A percentile compares a stretch with the other conserved stretches of the same genome.
These are phyloP conservation scores for Idaea dimidiata DNA, from an alignment of 2,888 invertebrate genomes.

Conservation along the genomic window DNA sequence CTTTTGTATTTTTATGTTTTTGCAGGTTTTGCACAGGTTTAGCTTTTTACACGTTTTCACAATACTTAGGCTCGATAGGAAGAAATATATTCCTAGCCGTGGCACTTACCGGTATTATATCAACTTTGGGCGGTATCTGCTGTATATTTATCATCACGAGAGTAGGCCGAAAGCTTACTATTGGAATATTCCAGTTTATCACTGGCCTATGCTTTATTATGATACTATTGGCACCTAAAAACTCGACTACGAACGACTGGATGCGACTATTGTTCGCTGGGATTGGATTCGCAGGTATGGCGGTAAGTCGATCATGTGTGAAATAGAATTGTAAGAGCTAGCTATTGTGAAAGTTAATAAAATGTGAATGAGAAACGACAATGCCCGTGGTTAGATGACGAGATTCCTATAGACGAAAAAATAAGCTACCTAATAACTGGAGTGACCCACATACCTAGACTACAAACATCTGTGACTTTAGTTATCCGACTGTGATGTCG, in stretches of 20 bases:
- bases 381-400: background rate
- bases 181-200: constrained; percentile 68
- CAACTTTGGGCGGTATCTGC: constrained; percentile 75
- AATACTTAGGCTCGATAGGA: constrained; percentile 79
- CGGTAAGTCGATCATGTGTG: constrained; percentile 66
- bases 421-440: no score
- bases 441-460: no score
- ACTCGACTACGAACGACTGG: constrained; percentile 70
- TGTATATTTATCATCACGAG: constrained; percentile 73
- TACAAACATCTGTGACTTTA: no score
- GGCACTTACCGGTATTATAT: constrained; percentile 75
- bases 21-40: constrained; percentile 80
- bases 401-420: background rate
- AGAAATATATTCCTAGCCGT: constrained; percentile 78
- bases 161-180: constrained; percentile 74
- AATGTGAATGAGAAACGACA: background rate
- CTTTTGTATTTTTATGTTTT: constrained; percentile 21
- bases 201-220: constrained; percentile 74
- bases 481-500: no score
- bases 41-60: constrained; percentile 81
- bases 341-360: background rate
- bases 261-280: constrained; percentile 81
- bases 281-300: constrained; percentile 83
- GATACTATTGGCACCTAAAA: constrained; percentile 72
- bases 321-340: constrained; percentile 23